phyloP scores from a whole-genome alignment of 2,113 vertebrate species.

The Microcebus griseorufus region DNA sequence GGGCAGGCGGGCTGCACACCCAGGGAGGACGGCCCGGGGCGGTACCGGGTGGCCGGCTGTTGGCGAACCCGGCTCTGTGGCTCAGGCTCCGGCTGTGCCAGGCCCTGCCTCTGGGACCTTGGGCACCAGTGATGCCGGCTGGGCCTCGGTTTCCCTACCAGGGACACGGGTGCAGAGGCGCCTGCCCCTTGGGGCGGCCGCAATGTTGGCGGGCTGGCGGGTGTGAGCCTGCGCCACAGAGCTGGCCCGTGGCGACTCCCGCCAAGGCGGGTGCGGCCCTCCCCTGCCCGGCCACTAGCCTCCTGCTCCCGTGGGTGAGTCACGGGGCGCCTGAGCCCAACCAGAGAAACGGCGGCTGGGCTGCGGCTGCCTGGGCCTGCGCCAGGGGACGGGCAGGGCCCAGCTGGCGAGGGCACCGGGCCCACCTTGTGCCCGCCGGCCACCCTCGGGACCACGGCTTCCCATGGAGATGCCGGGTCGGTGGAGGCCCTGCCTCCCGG shows the following conservation, averaged over 20 bases:
- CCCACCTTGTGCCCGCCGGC: constrained; percentile 26
- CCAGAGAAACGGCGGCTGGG: constrained; percentile 73
- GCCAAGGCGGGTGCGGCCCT: not conserved
- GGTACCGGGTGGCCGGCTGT: rapidly evolving
- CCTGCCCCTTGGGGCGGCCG: rapidly evolving
- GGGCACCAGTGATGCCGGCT: not conserved
- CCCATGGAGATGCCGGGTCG: not conserved
- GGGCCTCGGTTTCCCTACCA: not conserved
- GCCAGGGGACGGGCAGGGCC: constrained; percentile 18
- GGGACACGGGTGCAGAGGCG: not conserved
- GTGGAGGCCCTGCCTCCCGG: not conserved
- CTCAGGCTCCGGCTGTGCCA: not conserved
- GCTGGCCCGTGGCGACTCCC: not conserved
- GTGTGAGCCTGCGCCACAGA: rapidly evolving
- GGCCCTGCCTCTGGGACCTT: not conserved
- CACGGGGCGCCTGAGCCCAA: constrained; percentile 69
- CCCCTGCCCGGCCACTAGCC: constrained; percentile 52
- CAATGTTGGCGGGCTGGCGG: not conserved
- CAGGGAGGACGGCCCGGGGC: not conserved
- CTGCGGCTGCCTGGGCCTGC: constrained; percentile 41
- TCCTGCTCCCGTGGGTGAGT: constrained; percentile 67
- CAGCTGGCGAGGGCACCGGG: constrained; percentile 30
- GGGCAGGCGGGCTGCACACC: not conserved
- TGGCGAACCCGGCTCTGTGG: rapidly evolving
- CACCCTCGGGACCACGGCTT: not conserved